phyloP scores from a whole-genome alignment of 2,113 vertebrate species.

The Deroptyus accipitrinus region DNA sequence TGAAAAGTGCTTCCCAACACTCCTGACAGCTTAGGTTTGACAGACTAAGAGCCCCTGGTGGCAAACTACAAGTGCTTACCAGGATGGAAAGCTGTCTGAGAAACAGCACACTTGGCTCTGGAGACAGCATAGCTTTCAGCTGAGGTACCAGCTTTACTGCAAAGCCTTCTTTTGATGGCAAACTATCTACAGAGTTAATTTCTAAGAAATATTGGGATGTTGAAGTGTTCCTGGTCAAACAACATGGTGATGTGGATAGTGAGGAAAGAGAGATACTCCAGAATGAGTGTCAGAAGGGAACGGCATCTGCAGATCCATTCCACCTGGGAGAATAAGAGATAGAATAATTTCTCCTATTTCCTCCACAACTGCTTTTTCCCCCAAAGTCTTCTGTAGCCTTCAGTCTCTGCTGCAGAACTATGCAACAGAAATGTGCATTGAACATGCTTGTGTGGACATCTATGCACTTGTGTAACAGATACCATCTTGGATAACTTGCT shows the following conservation, averaged over 20 bases:
- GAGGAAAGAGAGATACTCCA: background rate
- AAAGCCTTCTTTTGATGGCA: background rate
- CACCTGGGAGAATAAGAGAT: background rate
- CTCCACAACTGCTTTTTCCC: background rate
- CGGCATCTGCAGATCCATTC: background rate
- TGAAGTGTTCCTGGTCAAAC: background rate
- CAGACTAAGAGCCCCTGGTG: conserved; percentile 34
- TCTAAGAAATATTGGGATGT: background rate
- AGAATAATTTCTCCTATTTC: background rate
- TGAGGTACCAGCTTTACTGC: conserved; percentile 2
- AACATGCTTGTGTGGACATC: background rate
- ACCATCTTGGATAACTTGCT: conserved; percentile 37
- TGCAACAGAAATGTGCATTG: background rate
- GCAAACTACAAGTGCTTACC: conserved; percentile 24
- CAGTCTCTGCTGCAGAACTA: background rate
- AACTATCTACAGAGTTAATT: background rate
- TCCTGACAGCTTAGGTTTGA: background rate
- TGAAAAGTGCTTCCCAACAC: background rate
- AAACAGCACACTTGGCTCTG: background rate
- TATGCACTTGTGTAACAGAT: conserved; percentile 30
- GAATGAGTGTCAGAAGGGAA: background rate
- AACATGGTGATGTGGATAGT: fast-evolving
- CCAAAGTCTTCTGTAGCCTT: background rate
- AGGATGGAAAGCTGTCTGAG: background rate
- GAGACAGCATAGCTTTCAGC: conserved; percentile 9